A percentile compares a stretch with the other conserved stretches of the same genome.
These are phyloP conservation scores for Rhea pennata DNA, from an alignment of 2,113 vertebrate genomes.

Conservation along the genomic window DNA sequence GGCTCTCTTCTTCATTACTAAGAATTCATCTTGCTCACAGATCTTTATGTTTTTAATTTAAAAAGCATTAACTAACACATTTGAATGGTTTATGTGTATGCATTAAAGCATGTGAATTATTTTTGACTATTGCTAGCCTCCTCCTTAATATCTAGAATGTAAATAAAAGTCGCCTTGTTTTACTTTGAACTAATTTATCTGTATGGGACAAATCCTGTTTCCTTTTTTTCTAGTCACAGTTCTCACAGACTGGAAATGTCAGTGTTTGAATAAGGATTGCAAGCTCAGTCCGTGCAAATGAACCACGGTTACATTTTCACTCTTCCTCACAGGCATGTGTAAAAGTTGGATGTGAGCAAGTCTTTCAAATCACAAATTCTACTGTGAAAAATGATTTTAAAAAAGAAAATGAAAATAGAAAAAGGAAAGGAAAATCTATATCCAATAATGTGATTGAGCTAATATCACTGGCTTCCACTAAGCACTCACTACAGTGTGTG, in stretches of 20 bases:
- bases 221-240: background rate
- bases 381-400: background rate
- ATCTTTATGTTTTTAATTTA: slow-evolving; percentile 68
- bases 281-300: background rate
- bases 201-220: slow-evolving; percentile 7
- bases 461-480: background rate
- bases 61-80: slow-evolving; percentile 65
- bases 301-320: background rate
- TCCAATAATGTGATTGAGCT: background rate
- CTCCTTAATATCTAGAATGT: background rate
- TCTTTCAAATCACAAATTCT: background rate
- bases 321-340: background rate
- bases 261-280: background rate
- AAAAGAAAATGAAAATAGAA: background rate
- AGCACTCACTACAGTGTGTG: background rate
- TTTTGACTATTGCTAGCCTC: slow-evolving; percentile 39
- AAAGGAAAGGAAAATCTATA: background rate
- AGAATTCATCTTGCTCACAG: slow-evolving; percentile 38
- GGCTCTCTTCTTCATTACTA: slow-evolving; percentile 20
- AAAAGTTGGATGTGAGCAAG: background rate
- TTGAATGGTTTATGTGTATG: slow-evolving; percentile 44
- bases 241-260: background rate
- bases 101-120: slow-evolving; percentile 41
- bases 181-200: slow-evolving; percentile 49
- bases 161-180: slow-evolving; percentile 49